These are phyloP conservation scores for Tychaedon coryphoeus DNA, from an alignment of 2,113 vertebrate species.

Conservation along the genomic window DNA sequence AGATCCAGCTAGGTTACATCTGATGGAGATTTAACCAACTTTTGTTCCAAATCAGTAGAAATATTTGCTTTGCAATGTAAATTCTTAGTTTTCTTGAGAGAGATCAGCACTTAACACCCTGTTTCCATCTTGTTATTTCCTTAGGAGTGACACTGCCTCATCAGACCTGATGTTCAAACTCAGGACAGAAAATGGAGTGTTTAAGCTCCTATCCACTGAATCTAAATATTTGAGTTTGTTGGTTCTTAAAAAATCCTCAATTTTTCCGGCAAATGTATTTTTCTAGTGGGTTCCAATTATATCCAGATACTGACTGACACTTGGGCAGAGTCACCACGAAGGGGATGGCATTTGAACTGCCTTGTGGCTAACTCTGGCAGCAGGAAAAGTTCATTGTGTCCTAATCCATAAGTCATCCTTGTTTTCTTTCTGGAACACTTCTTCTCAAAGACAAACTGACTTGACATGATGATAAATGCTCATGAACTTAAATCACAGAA, in stretches of 20 bases:
- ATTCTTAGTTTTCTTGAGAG: neutral
- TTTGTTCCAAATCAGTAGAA: neutral
- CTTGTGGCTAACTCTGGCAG: slow-evolving; percentile 8
- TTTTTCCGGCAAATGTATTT: neutral
- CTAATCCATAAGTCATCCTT: neutral
- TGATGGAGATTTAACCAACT: neutral
- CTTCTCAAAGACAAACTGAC: neutral
- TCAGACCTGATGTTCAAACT: neutral
- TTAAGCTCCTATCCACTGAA: neutral
- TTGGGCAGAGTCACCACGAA: neutral
- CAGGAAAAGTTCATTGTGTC: neutral
- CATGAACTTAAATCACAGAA: slow-evolving; percentile 9
- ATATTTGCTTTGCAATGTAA: neutral
- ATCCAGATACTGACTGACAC: neutral
- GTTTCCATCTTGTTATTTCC: neutral
- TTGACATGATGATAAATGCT: neutral
- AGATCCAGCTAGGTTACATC: neutral
- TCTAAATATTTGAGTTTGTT: neutral
- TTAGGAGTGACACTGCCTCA: neutral
- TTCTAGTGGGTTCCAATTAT: neutral
- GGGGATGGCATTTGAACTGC: neutral
- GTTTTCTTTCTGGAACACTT: neutral
- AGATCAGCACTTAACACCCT: neutral
- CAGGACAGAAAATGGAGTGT: neutral
- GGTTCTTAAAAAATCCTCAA: neutral